Percentiles rank a stretch among this genome's conserved stretches.
Evolutionary conservation across 2,113 vertebrate species (phyloP).

Genomic region (Pterocles gutturalis): DNA sequence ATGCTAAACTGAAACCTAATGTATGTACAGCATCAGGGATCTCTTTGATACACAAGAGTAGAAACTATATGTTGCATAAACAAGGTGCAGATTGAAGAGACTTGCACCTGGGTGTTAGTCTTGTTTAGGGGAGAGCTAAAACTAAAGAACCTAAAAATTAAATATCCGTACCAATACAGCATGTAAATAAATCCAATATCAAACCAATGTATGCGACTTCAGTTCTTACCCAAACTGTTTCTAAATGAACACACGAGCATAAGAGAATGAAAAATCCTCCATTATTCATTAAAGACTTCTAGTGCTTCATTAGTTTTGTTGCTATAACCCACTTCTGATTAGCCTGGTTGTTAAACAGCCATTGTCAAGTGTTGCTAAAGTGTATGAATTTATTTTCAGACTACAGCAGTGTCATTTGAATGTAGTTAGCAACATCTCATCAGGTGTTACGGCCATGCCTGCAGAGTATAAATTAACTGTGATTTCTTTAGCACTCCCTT

Average conservation of each 20-base stretch:
- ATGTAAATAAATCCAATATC: not conserved
- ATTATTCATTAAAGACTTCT: conserved; percentile 39
- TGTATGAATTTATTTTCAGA: not conserved
- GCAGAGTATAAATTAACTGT: not conserved
- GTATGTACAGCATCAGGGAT: not conserved
- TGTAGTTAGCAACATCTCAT: conserved; percentile 3
- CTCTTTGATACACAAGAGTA: not conserved
- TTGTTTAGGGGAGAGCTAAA: not conserved
- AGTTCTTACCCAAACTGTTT: not conserved
- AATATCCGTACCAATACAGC: not conserved
- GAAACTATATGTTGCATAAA: not conserved
- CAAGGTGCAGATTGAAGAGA: not conserved
- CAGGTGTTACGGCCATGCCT: not conserved
- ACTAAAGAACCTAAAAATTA: not conserved
- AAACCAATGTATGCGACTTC: not conserved
- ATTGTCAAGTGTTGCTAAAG: conserved; percentile 37
- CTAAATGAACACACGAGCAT: not conserved
- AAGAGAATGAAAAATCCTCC: conserved; percentile 11
- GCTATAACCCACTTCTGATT: conserved; percentile 43
- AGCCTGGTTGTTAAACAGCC: conserved; percentile 32
- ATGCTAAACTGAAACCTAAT: not conserved
- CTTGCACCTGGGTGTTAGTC: not conserved
- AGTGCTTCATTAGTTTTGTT: conserved; percentile 57
- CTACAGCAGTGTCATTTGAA: not conserved
- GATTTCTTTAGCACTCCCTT: not conserved